Base-by-base conservation (phyloP, 2,797 vertebrate genomes). In the Cephalopachus bancanus region DNA sequence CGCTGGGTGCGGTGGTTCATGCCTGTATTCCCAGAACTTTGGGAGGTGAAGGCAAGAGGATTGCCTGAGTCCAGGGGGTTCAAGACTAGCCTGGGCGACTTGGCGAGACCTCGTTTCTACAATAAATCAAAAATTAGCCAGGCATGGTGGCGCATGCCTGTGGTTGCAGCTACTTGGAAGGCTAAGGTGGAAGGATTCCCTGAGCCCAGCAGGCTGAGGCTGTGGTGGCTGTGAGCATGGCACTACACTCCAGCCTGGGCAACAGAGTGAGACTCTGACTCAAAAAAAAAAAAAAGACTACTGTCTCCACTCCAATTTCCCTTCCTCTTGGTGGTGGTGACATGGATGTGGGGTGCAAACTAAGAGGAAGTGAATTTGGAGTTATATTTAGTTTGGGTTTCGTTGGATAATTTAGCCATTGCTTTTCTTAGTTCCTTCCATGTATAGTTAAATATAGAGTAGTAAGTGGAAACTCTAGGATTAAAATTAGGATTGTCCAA, bases 381-480 rank as follows among this genome's bases (percentile, higher is more conserved):
- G 65, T 79, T 59, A 76, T 7, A 57, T 96, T 93, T 96, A 89
- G 69, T 76, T 95, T 86, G 60, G 20, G 59, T 89, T 93, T 79
- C 86, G 60, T 53, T 97, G 51, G 44, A 78, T 92, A 79, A 89
- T 93, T 84, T 89, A 89, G 85, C 74, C 57, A 91, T 92, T 69
- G 37, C 60, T 19, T 86, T 96, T 89, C 57, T 93, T n/a, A 91
- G 62, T 75, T 49, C 14, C 51, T 72, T 91, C 57, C 30, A 81
- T 28, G 22, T 87, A 53, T 83, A 91, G 57, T 80, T 87, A 97
- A 51, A 60, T 89, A 92, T 33, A 95, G 24, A 33, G 83, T 89
- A 94, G 74, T 85, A 67, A 85, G n/a, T 37, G 79, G 65, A 91
- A 88, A 67, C 37, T 69, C 79, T 65, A 84, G n/a, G 62, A 93